These are phyloP conservation scores for Plebejus melissa DNA, from an alignment of 2,888 invertebrate species.

Conservation along the genomic window DNA sequence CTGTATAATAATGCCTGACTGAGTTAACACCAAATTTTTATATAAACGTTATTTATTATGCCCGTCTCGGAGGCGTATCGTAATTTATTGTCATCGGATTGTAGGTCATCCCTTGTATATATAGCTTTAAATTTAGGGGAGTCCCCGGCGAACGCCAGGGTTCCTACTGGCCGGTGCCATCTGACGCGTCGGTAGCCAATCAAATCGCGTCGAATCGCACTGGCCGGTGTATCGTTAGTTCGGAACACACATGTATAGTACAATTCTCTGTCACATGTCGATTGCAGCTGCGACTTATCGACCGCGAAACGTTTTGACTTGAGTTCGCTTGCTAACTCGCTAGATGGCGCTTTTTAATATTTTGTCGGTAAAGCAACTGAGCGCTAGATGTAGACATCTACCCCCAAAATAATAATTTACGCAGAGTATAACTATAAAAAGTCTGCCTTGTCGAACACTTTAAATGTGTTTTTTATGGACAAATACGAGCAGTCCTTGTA, in stretches of 20 bases:
- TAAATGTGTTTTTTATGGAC: neutral
- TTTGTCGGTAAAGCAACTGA: conserved; percentile 8
- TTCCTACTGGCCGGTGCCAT: conserved; percentile 19
- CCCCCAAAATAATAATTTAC: neutral
- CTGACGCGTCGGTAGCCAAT: conserved; percentile 38
- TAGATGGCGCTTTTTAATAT: conserved; percentile 9
- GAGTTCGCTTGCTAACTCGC: conserved; percentile 6
- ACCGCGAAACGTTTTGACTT: neutral
- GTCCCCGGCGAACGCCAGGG: neutral
- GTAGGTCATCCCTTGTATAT: conserved; percentile 30
- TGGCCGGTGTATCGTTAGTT: neutral
- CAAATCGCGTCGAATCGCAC: neutral
- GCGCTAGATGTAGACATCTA: neutral
- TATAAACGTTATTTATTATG: conserved; percentile 51
- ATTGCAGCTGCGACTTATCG: conserved; percentile 13
- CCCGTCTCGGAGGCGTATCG: conserved; percentile 35
- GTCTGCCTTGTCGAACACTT: neutral
- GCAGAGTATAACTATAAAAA: neutral
- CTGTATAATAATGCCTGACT: conserved; percentile 63
- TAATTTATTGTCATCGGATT: conserved; percentile 36
- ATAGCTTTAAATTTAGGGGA: conserved; percentile 28
- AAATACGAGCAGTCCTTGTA: no score
- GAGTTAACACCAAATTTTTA: conserved; percentile 68
- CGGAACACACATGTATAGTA: conserved; percentile 44
- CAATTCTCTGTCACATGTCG: conserved; percentile 45